A percentile compares a stretch with the other conserved stretches of the same genome.
Conservation (phyloP, 2,888 invertebrate species). For the Drosophila prostipennis region DNA sequence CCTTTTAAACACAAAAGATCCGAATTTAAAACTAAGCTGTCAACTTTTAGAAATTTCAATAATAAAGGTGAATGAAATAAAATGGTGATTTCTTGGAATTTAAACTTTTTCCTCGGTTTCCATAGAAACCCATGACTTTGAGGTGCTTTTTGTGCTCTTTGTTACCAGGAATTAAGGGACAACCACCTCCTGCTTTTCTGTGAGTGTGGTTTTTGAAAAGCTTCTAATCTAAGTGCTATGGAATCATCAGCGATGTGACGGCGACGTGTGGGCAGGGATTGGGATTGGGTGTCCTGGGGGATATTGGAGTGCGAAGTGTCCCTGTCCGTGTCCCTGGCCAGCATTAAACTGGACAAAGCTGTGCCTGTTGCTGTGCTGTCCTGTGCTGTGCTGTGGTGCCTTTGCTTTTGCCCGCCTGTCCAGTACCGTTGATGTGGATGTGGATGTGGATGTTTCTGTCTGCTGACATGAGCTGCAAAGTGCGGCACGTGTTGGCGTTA, state of each 20-base stretch:
- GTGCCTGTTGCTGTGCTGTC: constrained; percentile 55
- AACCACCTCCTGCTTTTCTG: constrained; percentile 9
- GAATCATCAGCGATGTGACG: constrained; percentile 51
- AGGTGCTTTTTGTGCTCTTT: background rate
- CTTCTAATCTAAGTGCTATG: constrained; percentile 48
- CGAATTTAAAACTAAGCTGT: background rate
- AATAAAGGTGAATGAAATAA: background rate
- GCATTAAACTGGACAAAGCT: constrained; percentile 53
- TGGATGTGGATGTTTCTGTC: constrained; percentile 27
- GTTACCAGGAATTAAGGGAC: constrained; percentile 1
- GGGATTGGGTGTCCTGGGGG: constrained; percentile 16
- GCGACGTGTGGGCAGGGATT: constrained; percentile 32
- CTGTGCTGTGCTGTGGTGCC: constrained; percentile 8
- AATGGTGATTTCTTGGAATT: background rate
- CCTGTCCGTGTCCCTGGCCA: constrained; percentile 54
- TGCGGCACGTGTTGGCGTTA: constrained; percentile 79
- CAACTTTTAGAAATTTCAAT: background rate
- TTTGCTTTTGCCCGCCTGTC: background rate
- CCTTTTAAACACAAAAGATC: background rate
- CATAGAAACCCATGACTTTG: background rate
- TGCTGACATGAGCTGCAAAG: constrained; percentile 73
- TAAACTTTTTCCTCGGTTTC: background rate
- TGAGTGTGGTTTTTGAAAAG: constrained; percentile 21
- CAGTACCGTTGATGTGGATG: constrained; percentile 21
- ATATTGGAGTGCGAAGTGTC: constrained; percentile 37